Evolutionary conservation across 2,888 invertebrate species (phyloP).

Genomic region (Isotomurus palustris): DNA sequence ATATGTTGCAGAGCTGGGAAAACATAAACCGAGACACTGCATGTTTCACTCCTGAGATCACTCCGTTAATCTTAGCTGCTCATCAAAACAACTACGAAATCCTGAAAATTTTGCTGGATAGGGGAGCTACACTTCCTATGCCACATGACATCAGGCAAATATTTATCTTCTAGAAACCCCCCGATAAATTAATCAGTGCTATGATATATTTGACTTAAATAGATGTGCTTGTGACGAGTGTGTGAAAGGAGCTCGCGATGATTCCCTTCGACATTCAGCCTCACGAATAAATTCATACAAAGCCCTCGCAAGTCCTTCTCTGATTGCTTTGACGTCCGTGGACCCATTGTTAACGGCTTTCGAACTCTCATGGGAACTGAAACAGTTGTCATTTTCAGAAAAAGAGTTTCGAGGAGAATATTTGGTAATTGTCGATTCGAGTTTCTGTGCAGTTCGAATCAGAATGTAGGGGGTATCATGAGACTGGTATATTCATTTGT

Average conservation of each 20-base stretch:
- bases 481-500: neutral
- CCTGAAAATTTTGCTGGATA: slow-evolving; percentile 82
- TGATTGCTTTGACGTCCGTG: slow-evolving; percentile 84
- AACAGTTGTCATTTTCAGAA: slow-evolving; percentile 53
- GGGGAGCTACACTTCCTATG: slow-evolving; percentile 85
- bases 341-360: slow-evolving; percentile 93
- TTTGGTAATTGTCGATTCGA: too few species aligned
- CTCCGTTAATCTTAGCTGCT: slow-evolving; percentile 86
- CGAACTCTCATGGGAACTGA: slow-evolving; percentile 65
- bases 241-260: slow-evolving; percentile 64
- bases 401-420: slow-evolving; percentile 55
- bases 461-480: neutral
- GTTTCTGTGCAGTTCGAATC: too few species aligned
- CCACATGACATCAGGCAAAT: slow-evolving; percentile 63
- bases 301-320: slow-evolving; percentile 85
- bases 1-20: slow-evolving; percentile 70
- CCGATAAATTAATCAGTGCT: neutral
- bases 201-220: slow-evolving; percentile 53
- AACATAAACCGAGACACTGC: slow-evolving; percentile 74
- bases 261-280: slow-evolving; percentile 71
- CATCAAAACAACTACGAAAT: slow-evolving; percentile 95
- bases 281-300: slow-evolving; percentile 86
- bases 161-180: neutral
- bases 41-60: slow-evolving; percentile 87
- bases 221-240: slow-evolving; percentile 89